phyloP scores from a whole-genome alignment of 2,113 vertebrate species.

The Sigmodon hispidus region DNA sequence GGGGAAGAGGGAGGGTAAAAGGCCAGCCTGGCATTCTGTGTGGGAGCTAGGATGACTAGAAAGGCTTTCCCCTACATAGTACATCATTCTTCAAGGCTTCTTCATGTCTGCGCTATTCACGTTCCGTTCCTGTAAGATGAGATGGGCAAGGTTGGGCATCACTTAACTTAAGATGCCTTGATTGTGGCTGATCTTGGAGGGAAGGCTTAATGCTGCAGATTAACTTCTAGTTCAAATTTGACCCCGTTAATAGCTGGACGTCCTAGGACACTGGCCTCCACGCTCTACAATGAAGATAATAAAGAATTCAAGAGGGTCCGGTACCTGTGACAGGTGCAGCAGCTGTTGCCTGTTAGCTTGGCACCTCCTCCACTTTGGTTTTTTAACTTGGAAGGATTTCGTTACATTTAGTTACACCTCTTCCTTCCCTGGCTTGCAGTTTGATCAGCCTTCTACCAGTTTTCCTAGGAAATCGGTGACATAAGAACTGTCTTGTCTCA shows the following conservation, averaged over 20 bases:
- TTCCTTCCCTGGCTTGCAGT: not conserved
- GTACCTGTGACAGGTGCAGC: not conserved
- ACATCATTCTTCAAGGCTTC: not conserved
- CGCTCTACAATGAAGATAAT: not conserved
- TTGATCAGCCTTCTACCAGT: not conserved
- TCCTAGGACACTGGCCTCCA: not conserved
- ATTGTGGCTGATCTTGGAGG: not conserved
- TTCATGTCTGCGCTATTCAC: accelerated
- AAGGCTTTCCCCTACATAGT: not conserved
- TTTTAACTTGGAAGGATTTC: not conserved
- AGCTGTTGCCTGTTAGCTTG: not conserved
- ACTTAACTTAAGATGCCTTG: not conserved
- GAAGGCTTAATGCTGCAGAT: not conserved
- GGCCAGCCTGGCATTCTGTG: not conserved
- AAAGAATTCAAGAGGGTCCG: not conserved
- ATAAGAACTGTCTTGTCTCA: not conserved
- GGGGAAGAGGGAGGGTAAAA: not conserved
- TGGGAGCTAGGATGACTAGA: not conserved
- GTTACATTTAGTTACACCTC: not conserved
- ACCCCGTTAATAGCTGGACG: not conserved
- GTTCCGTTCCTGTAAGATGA: not conserved
- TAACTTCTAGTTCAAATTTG: not conserved
- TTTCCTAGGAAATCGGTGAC: not conserved
- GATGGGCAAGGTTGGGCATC: not conserved
- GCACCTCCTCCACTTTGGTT: not conserved